phyloP scores from a whole-genome alignment of 92 coral and sea anemone species.

The Paragorgia papillata region DNA sequence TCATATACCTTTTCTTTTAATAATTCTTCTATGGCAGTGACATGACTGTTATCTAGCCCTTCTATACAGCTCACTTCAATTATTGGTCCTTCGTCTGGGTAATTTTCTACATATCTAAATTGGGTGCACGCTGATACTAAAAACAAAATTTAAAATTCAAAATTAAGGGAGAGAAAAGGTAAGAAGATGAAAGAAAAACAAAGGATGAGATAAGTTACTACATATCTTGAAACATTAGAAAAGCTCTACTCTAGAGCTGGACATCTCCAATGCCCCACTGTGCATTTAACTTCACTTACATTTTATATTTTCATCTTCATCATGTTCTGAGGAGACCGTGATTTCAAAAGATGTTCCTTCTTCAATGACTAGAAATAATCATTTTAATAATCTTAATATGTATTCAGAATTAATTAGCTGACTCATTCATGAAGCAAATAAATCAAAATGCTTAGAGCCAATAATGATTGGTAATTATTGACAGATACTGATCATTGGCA shows the following conservation, averaged over 20 bases:
- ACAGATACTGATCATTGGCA: too few species aligned
- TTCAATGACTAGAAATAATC: not conserved
- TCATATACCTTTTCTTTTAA: slow-evolving; percentile 71
- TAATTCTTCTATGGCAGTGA: slow-evolving; percentile 56
- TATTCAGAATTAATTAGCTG: not conserved
- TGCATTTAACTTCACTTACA: too few species aligned
- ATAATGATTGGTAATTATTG: too few species aligned
- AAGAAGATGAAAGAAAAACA: not conserved
- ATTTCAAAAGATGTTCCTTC: slow-evolving; percentile 36
- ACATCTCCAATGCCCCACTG: too few species aligned
- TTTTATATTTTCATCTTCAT: slow-evolving; percentile 51
- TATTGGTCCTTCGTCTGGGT: slow-evolving; percentile 88
- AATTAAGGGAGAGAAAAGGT: not conserved
- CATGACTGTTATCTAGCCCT: slow-evolving; percentile 67
- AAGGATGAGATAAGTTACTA: too few species aligned
- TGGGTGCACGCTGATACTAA: slow-evolving; percentile 77
- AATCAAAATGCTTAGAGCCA: too few species aligned
- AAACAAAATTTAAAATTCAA: not conserved
- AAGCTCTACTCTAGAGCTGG: too few species aligned
- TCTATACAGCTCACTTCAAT: slow-evolving; percentile 69
- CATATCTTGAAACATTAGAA: too few species aligned
- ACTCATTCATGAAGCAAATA: too few species aligned
- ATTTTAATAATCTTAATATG: not conserved
- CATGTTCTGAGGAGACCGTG: slow-evolving; percentile 31
- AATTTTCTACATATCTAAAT: slow-evolving; percentile 84